Percentiles rank a stretch among this genome's conserved stretches.
phyloP scores from a whole-genome alignment of 2,888 invertebrate genomes.

The Brachyptera putata region DNA sequence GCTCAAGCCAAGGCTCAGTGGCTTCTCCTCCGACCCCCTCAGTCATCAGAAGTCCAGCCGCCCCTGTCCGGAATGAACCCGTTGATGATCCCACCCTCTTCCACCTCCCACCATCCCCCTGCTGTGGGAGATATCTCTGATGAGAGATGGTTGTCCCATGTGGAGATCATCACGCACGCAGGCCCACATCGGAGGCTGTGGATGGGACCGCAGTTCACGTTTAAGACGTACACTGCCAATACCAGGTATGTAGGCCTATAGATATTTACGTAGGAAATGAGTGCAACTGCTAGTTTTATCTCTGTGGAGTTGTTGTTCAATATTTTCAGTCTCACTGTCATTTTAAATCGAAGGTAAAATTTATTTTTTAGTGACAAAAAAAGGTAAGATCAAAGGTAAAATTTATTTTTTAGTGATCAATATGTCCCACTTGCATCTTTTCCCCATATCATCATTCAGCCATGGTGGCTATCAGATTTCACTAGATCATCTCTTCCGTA shows the following conservation, averaged over 20 bases:
- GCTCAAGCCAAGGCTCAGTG: slow-evolving; percentile 88
- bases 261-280: too few relatives aligned
- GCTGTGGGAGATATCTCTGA: slow-evolving; percentile 38
- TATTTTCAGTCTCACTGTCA: too few relatives aligned
- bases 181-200: slow-evolving; percentile 93
- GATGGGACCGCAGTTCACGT: slow-evolving; percentile 99
- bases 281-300: too few relatives aligned
- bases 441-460: too few relatives aligned
- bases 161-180: slow-evolving; percentile 95
- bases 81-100: slow-evolving; percentile 47
- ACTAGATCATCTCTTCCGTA: too few relatives aligned
- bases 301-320: too few relatives aligned
- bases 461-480: too few relatives aligned
- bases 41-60: slow-evolving; percentile 62
- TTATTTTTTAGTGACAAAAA: too few relatives aligned
- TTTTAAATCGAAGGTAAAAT: too few relatives aligned
- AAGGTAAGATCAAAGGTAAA: too few relatives aligned
- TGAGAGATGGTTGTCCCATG: slow-evolving; percentile 92
- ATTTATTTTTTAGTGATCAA: too few relatives aligned
- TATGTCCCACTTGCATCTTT: too few relatives aligned
- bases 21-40: slow-evolving; percentile 66
- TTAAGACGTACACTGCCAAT: slow-evolving; percentile 82
- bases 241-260: slow-evolving; percentile 64
- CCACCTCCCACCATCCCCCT: slow-evolving; percentile 38
- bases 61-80: slow-evolving; percentile 71